Evolutionary conservation across 2,888 invertebrate species (phyloP).

Genomic region (Diaprepes abbreviatus): DNA sequence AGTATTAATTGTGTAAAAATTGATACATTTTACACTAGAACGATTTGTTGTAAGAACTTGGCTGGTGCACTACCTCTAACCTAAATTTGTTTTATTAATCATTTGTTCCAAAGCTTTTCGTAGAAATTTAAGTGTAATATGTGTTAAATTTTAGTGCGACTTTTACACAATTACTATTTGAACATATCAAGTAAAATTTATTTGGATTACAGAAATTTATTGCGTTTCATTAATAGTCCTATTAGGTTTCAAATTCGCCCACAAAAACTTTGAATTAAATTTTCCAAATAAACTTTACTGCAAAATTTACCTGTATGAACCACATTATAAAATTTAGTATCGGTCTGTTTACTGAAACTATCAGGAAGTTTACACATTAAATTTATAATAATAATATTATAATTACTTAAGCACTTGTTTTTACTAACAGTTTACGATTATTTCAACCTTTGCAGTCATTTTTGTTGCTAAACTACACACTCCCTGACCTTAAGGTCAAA

Average conservation of each 20-base stretch:
- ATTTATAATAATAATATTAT: neutral
- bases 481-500: neutral
- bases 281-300: neutral
- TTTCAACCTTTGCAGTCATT: neutral
- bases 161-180: too few species aligned
- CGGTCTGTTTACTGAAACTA: neutral
- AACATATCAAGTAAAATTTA: too few species aligned
- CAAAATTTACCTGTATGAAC: neutral
- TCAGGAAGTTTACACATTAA: slow-evolving; percentile 2
- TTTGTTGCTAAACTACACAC: neutral
- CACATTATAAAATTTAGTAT: neutral
- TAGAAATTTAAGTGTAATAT: too few species aligned
- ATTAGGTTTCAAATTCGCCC: too few species aligned
- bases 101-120: too few species aligned
- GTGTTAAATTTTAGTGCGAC: neutral
- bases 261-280: neutral
- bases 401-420: neutral
- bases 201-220: neutral
- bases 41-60: too few species aligned
- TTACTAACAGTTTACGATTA: neutral
- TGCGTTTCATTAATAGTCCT: neutral
- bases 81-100: too few species aligned
- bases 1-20: too few species aligned
- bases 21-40: too few species aligned
- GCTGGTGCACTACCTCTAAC: too few species aligned